A percentile compares a stretch with the other conserved stretches of the same genome.
phyloP scores from a whole-genome alignment of 2,797 vertebrate species.

The Etheostoma nigrum region DNA sequence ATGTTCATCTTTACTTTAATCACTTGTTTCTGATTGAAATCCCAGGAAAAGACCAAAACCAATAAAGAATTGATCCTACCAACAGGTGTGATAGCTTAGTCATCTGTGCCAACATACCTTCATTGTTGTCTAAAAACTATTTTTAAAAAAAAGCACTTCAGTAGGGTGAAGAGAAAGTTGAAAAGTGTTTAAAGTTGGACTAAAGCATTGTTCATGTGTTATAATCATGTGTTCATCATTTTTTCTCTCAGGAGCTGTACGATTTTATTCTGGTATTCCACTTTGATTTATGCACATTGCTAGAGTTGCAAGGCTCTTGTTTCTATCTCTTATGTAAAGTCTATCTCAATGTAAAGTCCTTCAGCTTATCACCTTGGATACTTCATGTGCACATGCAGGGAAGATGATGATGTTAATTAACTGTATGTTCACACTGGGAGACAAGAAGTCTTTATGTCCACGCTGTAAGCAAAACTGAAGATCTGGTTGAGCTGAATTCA shows the following conservation, averaged over 20 bases:
- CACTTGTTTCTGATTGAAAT: too few species aligned
- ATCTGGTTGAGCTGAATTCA: slow-evolving; percentile 45
- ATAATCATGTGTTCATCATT: not conserved
- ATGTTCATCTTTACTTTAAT: too few species aligned
- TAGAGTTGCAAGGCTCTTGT: not conserved
- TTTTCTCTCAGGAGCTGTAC: not conserved
- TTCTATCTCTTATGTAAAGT: not conserved
- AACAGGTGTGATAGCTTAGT: not conserved
- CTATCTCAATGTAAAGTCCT: not conserved
- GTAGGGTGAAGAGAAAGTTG: not conserved
- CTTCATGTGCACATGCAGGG: slow-evolving; percentile 27
- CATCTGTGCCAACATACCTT: not conserved
- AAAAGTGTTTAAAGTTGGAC: not conserved
- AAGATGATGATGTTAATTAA: slow-evolving; percentile 38
- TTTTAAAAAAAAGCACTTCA: not conserved
- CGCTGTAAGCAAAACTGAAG: slow-evolving; percentile 51
- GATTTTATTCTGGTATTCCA: not conserved
- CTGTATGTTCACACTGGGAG: slow-evolving; percentile 27
- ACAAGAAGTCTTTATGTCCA: slow-evolving; percentile 46
- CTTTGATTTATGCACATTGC: slow-evolving; percentile 1
- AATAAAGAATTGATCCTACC: not conserved
- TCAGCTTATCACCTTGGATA: slow-evolving; percentile 33
- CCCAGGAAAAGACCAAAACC: not conserved
- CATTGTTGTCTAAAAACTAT: not conserved
- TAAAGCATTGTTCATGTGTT: not conserved